These are phyloP conservation scores for Pagrus major DNA, from an alignment of 2,113 vertebrate genomes.

Conservation along the genomic window DNA sequence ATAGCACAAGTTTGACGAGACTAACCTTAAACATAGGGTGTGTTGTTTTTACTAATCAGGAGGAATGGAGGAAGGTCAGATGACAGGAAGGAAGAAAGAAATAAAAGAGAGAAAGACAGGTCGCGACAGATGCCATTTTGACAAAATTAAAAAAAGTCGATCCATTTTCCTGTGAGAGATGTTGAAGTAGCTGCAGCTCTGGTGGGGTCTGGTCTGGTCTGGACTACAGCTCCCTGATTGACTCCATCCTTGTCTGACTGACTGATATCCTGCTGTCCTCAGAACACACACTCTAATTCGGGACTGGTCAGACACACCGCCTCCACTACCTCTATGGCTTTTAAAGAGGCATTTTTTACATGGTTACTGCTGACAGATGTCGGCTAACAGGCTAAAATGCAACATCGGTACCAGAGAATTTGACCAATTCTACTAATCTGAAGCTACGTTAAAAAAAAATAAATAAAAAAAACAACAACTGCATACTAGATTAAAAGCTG, in stretches of 20 bases:
- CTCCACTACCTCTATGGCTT: neutral
- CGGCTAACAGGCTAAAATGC: slow-evolving; percentile 1
- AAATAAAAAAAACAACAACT: neutral
- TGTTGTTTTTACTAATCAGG: neutral
- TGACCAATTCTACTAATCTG: slow-evolving; percentile 2
- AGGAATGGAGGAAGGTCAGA: neutral
- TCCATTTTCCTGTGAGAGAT: neutral
- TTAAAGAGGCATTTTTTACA: neutral
- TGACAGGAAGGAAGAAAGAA: neutral
- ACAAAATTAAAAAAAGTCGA: neutral
- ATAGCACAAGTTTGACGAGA: slow-evolving; percentile 17
- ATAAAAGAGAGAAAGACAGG: neutral
- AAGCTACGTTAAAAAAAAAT: neutral
- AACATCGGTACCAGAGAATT: neutral
- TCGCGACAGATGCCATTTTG: neutral
- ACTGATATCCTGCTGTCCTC: neutral
- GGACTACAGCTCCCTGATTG: neutral
- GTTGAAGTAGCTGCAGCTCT: neutral
- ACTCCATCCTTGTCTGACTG: neutral
- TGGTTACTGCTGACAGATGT: slow-evolving; percentile 6
- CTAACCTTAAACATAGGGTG: slow-evolving; percentile 1
- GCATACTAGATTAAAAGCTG: neutral
- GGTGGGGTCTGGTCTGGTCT: neutral
- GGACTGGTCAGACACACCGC: neutral
- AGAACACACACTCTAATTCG: slow-evolving; percentile 2